These are phyloP conservation scores for Poliocrania exsul DNA, from an alignment of 2,797 vertebrate genomes.

Conservation along the genomic window DNA sequence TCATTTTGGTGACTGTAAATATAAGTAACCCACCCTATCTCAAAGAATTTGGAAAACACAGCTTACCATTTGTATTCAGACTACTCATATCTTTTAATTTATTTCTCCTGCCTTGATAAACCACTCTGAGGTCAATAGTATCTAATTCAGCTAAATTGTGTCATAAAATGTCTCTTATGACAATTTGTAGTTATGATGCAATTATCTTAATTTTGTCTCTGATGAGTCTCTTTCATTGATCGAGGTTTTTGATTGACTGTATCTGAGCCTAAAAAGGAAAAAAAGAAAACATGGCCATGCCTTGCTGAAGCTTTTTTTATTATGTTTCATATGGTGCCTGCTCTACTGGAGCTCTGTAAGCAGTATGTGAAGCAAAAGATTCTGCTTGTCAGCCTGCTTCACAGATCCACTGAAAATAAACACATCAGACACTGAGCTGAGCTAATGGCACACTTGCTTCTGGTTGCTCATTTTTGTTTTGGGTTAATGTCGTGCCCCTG, in stretches of 20 bases:
- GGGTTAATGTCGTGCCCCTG: conserved; percentile 22
- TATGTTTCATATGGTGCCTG: conserved; percentile 37
- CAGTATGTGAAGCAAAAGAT: conserved; percentile 30
- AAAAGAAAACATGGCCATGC: background rate
- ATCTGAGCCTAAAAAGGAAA: background rate
- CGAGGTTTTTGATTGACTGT: background rate
- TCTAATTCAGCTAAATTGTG: conserved; percentile 22
- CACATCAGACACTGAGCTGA: conserved; percentile 51
- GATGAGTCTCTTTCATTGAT: conserved; percentile 8
- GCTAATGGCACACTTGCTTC: conserved; percentile 60
- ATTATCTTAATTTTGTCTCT: conserved; percentile 49
- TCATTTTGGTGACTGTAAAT: background rate
- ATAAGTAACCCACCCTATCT: background rate
- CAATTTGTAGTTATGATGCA: conserved; percentile 23
- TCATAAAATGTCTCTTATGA: conserved; percentile 1
- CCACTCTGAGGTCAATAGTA: conserved; percentile 6
- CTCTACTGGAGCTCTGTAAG: conserved; percentile 33
- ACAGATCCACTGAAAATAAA: conserved; percentile 70
- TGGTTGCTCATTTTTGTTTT: conserved; percentile 67
- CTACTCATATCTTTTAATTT: background rate
- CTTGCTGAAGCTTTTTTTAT: conserved; percentile 3
- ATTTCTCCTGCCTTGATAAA: conserved; percentile 19
- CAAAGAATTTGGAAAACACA: background rate
- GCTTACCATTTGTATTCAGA: background rate
- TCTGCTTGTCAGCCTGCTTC: conserved; percentile 56